Evolutionary conservation across 2,888 invertebrate genomes (phyloP), one percentile per base, ranked within the genome.

Genomic region (Coelinius sp.): DNA sequence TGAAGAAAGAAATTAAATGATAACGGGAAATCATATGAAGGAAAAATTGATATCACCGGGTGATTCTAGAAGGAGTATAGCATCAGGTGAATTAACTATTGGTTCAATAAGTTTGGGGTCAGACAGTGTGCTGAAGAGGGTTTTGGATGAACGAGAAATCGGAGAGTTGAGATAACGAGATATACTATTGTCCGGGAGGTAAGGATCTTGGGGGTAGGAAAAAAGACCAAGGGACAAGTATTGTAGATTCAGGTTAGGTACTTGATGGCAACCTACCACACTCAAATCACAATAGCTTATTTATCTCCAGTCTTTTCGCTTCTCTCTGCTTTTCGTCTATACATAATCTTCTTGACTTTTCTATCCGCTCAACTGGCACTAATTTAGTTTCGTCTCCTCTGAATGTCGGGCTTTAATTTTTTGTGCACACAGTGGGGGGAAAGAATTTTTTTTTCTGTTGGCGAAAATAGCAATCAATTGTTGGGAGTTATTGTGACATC

Each of bases 381-480:
- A 78, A 80, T 79, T 76, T 70, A 77, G 75, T 79, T 79, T 75
- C 70, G 68, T 70, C 71, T 53, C 6, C 53, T 53, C 22, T 22
- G 4, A 53, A 52, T 68, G 70, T 59, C 24, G 25, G 8, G 12
- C 24, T 53, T 27, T 53, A 25, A 14, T 25, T 25, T 14, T 53
- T 53, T 14, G 6, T n/a, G n/a, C 22, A n/a, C 25, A 53, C 53
- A 53, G 25, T n/a, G 24, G 12, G 12, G 25, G 6, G 12, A 24
- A 14, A n/a, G n/a, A 24, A 27, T 53, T 53, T 31, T 31, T 31
- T 31, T 6, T 8, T 31, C 31, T 41, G 41, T n/a, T n/a, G n/a
- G 41, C 10, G n/a, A n/a, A 41, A 41, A 41, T 12, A 41, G n/a
- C 41, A n/a, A 41, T 41, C 41, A 41, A 41, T 41, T 41, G 41